Conservation (phyloP, 2,797 vertebrate species). For the Brotogeris chrysoptera region DNA sequence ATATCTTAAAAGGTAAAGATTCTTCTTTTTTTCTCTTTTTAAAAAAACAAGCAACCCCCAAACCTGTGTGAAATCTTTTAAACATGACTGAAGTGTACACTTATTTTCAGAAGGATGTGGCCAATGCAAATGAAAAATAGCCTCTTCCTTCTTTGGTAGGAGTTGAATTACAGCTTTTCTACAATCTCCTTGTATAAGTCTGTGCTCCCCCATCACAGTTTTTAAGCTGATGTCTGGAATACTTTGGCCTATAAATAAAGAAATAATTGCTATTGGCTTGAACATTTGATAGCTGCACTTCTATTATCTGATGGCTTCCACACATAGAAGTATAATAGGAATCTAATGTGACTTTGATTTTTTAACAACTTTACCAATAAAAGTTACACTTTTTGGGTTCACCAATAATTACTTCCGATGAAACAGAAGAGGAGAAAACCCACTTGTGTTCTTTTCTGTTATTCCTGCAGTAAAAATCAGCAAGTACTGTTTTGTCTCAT, state of each 20-base stretch:
- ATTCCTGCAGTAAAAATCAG: background rate
- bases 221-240: background rate
- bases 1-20: background rate
- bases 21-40: background rate
- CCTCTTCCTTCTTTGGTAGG: background rate
- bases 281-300: background rate
- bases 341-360: background rate
- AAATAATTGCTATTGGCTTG: background rate
- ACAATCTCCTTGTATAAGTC: background rate
- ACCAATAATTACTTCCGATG: background rate
- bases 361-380: background rate
- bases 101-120: background rate
- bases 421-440: background rate
- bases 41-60: background rate
- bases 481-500: background rate
- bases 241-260: background rate
- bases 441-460: background rate
- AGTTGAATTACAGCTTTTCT: background rate
- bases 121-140: background rate
- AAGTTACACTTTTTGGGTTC: background rate
- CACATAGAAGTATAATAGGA: background rate
- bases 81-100: background rate
- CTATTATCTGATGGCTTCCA: background rate
- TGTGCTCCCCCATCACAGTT: background rate
- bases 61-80: background rate